Conservation (phyloP, 2,113 vertebrate genomes). For the Hystrix brachyura region DNA sequence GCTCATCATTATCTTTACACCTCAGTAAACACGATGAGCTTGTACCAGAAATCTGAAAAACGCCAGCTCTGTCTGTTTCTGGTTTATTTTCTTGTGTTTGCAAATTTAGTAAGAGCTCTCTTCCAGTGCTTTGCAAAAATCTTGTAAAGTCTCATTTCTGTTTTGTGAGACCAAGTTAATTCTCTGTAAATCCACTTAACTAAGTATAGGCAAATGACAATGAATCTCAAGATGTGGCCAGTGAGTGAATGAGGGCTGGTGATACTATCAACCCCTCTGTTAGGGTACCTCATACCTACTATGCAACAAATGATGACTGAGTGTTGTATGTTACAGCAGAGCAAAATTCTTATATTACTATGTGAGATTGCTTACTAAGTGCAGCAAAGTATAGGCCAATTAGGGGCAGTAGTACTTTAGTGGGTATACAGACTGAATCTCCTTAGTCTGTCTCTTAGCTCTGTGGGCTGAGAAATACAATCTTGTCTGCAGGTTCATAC, state of each 20-base stretch:
- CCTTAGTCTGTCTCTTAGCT: background rate
- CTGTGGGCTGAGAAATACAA: background rate
- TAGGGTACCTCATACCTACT: background rate
- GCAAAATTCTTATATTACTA: background rate
- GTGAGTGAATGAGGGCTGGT: background rate
- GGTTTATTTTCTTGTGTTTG: background rate
- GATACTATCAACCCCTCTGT: background rate
- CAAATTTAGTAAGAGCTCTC: background rate
- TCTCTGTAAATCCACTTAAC: constrained; percentile 3
- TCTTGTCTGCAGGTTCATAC: background rate
- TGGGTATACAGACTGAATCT: background rate
- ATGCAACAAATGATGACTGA: background rate
- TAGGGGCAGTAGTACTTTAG: background rate
- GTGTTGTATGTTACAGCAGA: background rate
- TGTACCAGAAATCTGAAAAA: background rate
- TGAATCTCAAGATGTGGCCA: background rate
- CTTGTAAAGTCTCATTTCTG: background rate
- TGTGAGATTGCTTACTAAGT: background rate
- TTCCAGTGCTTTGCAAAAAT: constrained; percentile 34
- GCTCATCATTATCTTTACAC: background rate
- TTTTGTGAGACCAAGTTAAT: constrained; percentile 4
- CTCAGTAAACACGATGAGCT: background rate
- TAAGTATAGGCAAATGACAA: background rate
- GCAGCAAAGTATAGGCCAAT: background rate
- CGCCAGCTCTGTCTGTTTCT: background rate